Conservation (phyloP, 1,140 invertebrate species). For the Drosophila grimshawi region DNA sequence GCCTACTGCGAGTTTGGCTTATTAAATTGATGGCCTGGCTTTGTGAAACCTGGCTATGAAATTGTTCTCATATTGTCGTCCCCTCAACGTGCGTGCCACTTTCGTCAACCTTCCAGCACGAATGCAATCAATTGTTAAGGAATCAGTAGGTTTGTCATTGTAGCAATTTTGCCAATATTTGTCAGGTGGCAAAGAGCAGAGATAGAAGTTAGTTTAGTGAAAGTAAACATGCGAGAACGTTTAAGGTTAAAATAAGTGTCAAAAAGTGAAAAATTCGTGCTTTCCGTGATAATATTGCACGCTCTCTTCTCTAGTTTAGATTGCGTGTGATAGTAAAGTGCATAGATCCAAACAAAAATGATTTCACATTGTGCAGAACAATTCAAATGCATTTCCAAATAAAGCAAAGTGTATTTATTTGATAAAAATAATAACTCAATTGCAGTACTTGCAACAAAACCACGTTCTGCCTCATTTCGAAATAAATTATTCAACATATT, state of each 20-base stretch:
- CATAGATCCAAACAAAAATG: not conserved
- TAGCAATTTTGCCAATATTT: slow-evolving; percentile 22
- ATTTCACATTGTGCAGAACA: not conserved
- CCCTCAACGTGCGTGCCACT: slow-evolving; percentile 19
- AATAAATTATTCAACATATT: slow-evolving; percentile 16
- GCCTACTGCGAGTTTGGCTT: not conserved
- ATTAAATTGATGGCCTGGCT: slow-evolving; percentile 19
- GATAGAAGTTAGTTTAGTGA: slow-evolving; percentile 11
- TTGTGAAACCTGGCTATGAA: slow-evolving; percentile 7
- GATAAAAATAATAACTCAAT: too few relatives aligned
- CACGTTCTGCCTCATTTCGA: not conserved
- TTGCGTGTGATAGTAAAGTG: not conserved
- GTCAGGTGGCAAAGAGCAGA: not conserved
- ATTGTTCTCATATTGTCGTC: slow-evolving; percentile 11
- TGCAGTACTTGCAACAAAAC: too few relatives aligned
- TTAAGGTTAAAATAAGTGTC: not conserved
- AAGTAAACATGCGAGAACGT: not conserved
- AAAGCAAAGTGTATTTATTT: too few relatives aligned
- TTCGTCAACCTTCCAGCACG: slow-evolving; percentile 14
- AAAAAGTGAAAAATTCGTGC: not conserved
- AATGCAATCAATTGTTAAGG: slow-evolving; percentile 43
- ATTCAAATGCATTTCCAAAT: not conserved
- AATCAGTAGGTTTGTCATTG: slow-evolving; percentile 31
- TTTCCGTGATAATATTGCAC: not conserved
- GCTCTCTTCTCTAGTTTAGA: not conserved